Conservation (phyloP, 1,140 invertebrate species). For the Cydia fagiglandana region DNA sequence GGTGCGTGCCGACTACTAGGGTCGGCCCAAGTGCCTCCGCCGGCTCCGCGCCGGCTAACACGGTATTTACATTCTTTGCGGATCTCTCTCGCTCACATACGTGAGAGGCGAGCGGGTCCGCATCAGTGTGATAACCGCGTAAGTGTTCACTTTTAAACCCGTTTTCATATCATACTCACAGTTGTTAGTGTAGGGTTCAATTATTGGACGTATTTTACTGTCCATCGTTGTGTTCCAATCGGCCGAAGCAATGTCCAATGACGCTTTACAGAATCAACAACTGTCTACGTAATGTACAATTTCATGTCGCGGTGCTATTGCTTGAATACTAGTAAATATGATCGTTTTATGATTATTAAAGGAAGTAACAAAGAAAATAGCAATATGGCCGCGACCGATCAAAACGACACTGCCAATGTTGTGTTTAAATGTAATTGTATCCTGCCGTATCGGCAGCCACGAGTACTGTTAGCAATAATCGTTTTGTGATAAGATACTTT, state of each 20-base stretch:
- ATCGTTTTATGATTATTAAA: neutral
- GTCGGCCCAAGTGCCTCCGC: conserved; percentile 13
- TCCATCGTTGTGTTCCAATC: conserved; percentile 44
- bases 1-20: neutral
- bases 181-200: conserved; percentile 45
- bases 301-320: neutral
- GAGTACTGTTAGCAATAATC: conserved; percentile 70
- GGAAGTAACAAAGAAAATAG: conserved; percentile 26
- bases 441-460: conserved; percentile 11
- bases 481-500: conserved; percentile 67
- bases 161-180: conserved; percentile 66
- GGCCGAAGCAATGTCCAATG: conserved; percentile 41
- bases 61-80: no score
- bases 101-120: no score
- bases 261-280: conserved; percentile 58
- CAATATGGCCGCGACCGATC: conserved; percentile 34
- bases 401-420: conserved; percentile 65
- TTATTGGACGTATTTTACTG: conserved; percentile 43
- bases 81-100: no score
- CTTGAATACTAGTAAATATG: neutral
- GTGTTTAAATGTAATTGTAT: conserved; percentile 49
- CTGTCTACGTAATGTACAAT: conserved; percentile 46
- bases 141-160: conserved; percentile 66
- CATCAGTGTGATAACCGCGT: neutral
- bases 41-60: neutral